Evolutionary conservation across 2,888 invertebrate species (phyloP).

Genomic region (Serripes groenlandicus): DNA sequence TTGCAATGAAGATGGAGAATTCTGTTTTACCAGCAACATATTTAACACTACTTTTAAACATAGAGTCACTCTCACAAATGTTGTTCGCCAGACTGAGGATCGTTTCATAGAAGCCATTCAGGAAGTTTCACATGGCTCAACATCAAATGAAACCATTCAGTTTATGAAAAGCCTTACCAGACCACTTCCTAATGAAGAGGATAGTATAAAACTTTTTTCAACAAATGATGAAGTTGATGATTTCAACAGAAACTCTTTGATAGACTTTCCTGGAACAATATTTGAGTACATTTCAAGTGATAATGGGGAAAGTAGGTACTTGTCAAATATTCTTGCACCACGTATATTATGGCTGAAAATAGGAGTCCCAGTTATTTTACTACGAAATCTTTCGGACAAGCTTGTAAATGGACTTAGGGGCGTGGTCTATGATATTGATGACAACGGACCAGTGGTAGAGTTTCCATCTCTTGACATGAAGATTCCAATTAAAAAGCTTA

Average conservation of each 20-base stretch:
- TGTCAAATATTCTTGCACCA: slow-evolving; percentile 19
- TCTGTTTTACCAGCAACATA: slow-evolving; percentile 33
- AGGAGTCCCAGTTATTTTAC: slow-evolving; percentile 52
- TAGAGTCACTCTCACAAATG: slow-evolving; percentile 11
- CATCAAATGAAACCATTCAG: slow-evolving; percentile 11
- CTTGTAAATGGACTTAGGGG: slow-evolving; percentile 62
- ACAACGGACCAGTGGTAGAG: slow-evolving; percentile 30
- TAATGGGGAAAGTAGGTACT: slow-evolving; percentile 21
- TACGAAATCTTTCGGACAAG: slow-evolving; percentile 46
- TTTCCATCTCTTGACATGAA: slow-evolving; percentile 30
- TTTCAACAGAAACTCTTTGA: slow-evolving; percentile 18
- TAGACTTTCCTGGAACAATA: slow-evolving; percentile 17
- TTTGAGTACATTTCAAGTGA: slow-evolving; percentile 28
- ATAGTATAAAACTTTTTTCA: slow-evolving; percentile 22
- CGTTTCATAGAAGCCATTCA: slow-evolving; percentile 15
- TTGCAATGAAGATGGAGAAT: slow-evolving; percentile 37
- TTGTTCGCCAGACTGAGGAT: slow-evolving; percentile 35
- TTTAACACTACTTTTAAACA: slow-evolving; percentile 23
- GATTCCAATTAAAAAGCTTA: slow-evolving; percentile 19
- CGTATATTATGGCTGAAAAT: slow-evolving; percentile 42
- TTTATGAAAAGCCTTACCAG: slow-evolving; percentile 15
- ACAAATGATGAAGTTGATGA: slow-evolving; percentile 30
- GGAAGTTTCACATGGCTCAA: slow-evolving; percentile 30
- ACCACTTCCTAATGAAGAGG: slow-evolving; percentile 3
- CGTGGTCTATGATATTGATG: slow-evolving; percentile 40